Evolutionary conservation across 2,113 vertebrate genomes (phyloP).

Genomic region (Bujurquina vittata): DNA sequence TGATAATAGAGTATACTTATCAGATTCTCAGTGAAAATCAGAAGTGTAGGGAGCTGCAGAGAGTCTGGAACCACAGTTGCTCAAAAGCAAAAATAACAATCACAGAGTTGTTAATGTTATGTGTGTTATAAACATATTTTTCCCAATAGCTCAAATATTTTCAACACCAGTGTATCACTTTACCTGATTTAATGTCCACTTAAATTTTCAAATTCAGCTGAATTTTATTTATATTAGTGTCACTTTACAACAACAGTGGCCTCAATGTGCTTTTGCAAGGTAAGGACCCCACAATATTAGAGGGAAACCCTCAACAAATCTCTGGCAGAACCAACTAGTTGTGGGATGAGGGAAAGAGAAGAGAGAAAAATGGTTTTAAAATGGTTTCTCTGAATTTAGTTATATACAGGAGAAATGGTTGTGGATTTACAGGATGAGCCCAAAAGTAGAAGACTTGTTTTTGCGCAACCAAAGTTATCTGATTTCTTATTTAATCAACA

Average conservation of each 20-base stretch:
- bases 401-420: too few relatives aligned
- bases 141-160: not conserved
- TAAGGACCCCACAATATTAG: not conserved
- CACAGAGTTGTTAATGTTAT: not conserved
- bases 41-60: too few relatives aligned
- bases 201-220: not conserved
- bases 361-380: not conserved
- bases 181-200: not conserved
- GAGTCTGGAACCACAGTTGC: too few relatives aligned
- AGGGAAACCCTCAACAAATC: not conserved
- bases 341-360: too few relatives aligned
- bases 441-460: not conserved
- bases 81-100: too few relatives aligned
- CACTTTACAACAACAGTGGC: not conserved
- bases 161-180: not conserved
- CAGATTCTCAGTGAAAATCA: not conserved
- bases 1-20: not conserved
- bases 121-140: not conserved
- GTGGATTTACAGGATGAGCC: not conserved
- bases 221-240: not conserved
- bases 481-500: not conserved
- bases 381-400: not conserved
- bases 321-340: not conserved
- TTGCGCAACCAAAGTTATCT: not conserved
- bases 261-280: not conserved